Evolutionary conservation across 1,140 invertebrate species (phyloP), one percentile per base, ranked within the genome.

Genomic region (Saccostrea cuccullata): DNA sequence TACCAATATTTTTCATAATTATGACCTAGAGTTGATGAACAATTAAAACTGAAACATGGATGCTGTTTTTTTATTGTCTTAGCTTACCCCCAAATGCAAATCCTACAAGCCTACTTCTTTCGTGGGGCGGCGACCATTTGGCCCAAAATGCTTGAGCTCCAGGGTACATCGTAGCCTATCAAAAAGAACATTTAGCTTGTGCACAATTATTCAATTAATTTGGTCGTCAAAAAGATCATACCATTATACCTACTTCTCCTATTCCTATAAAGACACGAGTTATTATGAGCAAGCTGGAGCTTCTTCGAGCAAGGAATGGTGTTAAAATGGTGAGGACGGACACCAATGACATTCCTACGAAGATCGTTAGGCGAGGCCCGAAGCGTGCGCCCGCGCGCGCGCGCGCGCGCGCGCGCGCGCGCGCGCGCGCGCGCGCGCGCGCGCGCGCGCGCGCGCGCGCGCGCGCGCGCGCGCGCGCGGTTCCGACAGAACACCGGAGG

Each of bases 151-250:
- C 97, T 93, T 98, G 97, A 87, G 98, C 98, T 89, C 97, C 97
- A 2, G 98, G 98, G 94, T 98, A 98, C 13, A 97, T 97, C 0
- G 98, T 97, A 56, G 98, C 98, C 97, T 98, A 91, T 12, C 13
- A 84, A 26, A 55, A 23, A 84, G 17, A 56, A 11, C 0, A 11
- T 20, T 55, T 0, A 30, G 11, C 13, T 13, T 11, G 30, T 23
- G 13, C 23, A 47, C 47, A 3, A 47, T 1, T n/a, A n/a, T 55
- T 0, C 12, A 84, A 64, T n/a, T 20, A 17, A 2, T 64, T 6
- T 8, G n/a, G 4, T 9, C 36, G 15, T 82, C 73, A 23, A 47
- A 3, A 47, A n/a, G n/a, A 30, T 60, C 91, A 86, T 88, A 95
- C 94, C 92, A 8, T 47, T 47, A 47, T 47, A 47, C 47, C 47